These are phyloP conservation scores for Mergus octosetaceus DNA, from an alignment of 2,797 vertebrate genomes.

Conservation along the genomic window DNA sequence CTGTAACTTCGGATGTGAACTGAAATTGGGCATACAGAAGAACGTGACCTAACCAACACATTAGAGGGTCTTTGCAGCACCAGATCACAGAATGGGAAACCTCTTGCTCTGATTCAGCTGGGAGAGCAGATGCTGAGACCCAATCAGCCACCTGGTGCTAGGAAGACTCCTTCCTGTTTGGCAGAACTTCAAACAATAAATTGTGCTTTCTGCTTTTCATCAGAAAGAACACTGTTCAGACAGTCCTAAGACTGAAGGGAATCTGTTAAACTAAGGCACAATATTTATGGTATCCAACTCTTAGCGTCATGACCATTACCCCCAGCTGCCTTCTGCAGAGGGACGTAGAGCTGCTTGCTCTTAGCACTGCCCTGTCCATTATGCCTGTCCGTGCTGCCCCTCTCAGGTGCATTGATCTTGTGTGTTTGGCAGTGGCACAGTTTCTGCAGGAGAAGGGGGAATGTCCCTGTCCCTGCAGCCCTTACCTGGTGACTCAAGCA, in stretches of 20 bases:
- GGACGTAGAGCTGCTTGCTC: neutral
- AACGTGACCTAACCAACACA: rapidly evolving
- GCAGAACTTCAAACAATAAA: neutral
- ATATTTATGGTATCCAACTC: neutral
- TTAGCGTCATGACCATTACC: neutral
- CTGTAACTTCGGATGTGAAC: neutral
- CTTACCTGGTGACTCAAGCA: neutral
- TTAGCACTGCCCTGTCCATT: neutral
- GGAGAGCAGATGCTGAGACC: neutral
- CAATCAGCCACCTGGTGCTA: neutral
- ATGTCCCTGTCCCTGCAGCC: neutral
- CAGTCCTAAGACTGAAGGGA: neutral
- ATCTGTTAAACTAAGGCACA: neutral
- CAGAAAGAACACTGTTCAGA: neutral
- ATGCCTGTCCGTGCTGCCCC: neutral
- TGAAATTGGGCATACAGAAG: neutral
- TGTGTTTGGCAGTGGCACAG: neutral
- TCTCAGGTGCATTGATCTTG: neutral
- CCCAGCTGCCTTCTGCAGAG: neutral
- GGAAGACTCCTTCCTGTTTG: neutral
- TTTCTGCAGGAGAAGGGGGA: neutral
- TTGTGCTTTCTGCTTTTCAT: neutral
- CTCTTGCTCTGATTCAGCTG: neutral
- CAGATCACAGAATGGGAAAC: neutral
- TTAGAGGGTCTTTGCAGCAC: neutral